Base-by-base conservation (phyloP, 2,888 invertebrate species). In the Himalopsyche japonica region DNA sequence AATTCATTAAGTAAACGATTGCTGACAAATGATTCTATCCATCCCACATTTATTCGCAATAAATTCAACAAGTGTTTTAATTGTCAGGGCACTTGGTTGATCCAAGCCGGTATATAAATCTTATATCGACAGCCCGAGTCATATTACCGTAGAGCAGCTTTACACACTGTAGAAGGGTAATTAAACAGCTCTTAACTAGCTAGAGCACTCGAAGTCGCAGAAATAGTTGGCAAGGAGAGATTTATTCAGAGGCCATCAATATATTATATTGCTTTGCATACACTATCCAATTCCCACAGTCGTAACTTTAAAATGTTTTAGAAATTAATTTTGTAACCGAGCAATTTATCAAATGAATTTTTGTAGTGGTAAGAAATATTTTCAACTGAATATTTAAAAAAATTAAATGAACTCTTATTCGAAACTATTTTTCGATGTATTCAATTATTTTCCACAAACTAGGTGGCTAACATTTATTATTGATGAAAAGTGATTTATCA, bases 141-240 rank as follows among this genome's bases (percentile, higher is more conserved):
- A 83, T 80, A 83, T 83, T 83, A 83, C 49, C 47, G 80, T 80
- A 83, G 49, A 37, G 79, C 77, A 80, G 76, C 80, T 80, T 82
- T 82, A 82, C 76, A 82, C 57, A 79, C 64, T 64, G 78, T 48
- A 49, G 82, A 78, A 27, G 34, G 76, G 78, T 79, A 78, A 82
- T 82, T 82, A 82, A 82, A 34, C 78, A 49, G 37, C 32, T 57
- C 24, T 57, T 57, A 57, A 57, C 57, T 57, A 24, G 57, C 10
- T 6, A 57, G 57, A 57, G 57, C 57, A 24, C 20, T 57, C 10
- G 8, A 8, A 20, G 57, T 57, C 20, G 10, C 8, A n/a, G 57
- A 57, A 20, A 57, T 24, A 24, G 57, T 20, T 57, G 57, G n/a
- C 57, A 57, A 2, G 57, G 57, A 27, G 30, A 30, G 30, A 70